Conservation (phyloP, 2,888 invertebrate genomes). For the Leptopilina syphax region DNA sequence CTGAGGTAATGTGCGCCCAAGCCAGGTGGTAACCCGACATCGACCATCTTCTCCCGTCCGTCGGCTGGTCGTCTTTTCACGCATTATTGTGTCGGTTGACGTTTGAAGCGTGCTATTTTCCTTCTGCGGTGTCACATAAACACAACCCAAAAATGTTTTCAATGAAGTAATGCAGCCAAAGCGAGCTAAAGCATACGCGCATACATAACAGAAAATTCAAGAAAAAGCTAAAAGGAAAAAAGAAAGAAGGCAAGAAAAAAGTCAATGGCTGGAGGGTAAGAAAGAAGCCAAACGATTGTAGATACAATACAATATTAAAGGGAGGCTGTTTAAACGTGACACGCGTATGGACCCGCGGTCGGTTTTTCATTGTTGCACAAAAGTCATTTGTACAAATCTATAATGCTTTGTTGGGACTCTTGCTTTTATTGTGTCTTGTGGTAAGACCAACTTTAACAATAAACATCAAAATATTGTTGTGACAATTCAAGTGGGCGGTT, state of each 20-base stretch:
- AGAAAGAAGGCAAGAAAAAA: not conserved
- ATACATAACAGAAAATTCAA: conserved; percentile 15
- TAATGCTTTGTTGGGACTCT: conserved; percentile 60
- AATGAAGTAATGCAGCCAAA: conserved; percentile 43
- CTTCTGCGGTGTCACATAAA: conserved; percentile 30
- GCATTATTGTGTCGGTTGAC: conserved; percentile 62
- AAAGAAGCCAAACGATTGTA: conserved; percentile 30
- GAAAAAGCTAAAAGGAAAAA: conserved; percentile 7
- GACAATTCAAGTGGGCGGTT: conserved; percentile 62
- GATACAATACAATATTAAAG: not conserved
- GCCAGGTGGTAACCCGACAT: conserved; percentile 35
- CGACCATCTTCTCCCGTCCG: conserved; percentile 22
- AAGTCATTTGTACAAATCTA: conserved; percentile 62
- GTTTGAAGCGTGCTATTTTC: conserved; percentile 55
- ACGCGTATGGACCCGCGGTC: conserved; percentile 54
- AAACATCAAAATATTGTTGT: conserved; percentile 47
- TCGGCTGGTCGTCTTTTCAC: conserved; percentile 34
- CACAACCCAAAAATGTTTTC: not conserved
- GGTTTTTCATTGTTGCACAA: conserved; percentile 53
- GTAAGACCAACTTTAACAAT: conserved; percentile 55
- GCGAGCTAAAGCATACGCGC: no score
- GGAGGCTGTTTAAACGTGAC: conserved; percentile 51
- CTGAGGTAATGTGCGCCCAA: not conserved
- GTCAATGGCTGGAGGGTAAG: conserved; percentile 31
- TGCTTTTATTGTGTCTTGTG: conserved; percentile 54